A percentile compares a stretch with the other conserved stretches of the same genome.
These are phyloP conservation scores for Trididemnum nubilum DNA, from an alignment of 23 tunicate genomes.

Conservation along the genomic window DNA sequence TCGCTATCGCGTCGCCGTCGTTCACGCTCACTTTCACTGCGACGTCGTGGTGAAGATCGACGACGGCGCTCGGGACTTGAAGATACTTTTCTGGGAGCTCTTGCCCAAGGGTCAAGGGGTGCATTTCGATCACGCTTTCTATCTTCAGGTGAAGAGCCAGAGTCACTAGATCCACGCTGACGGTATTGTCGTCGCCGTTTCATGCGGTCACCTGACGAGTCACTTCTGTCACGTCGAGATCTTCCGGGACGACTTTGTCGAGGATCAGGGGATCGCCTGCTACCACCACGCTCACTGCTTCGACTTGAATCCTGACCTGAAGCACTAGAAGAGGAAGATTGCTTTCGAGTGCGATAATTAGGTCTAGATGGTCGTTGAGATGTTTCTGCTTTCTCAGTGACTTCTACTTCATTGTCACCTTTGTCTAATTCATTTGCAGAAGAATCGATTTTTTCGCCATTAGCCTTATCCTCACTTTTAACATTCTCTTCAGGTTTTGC, in stretches of 20 bases:
- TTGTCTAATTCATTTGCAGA: not conserved
- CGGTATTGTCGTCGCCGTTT: not conserved
- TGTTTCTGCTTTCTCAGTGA: not conserved
- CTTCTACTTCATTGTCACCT: conserved; percentile 17
- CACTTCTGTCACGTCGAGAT: conserved; percentile 4
- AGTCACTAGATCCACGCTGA: not conserved
- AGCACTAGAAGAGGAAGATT: conserved; percentile 6
- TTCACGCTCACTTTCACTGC: not conserved
- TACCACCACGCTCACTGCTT: not conserved
- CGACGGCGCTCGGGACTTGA: conserved; percentile 25
- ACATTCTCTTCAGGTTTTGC: not conserved
- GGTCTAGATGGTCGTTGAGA: conserved; percentile 11
- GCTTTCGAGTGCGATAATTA: conserved; percentile 30
- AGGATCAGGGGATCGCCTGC: not conserved
- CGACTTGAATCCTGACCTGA: not conserved
- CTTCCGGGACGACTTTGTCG: not conserved
- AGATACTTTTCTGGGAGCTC: conserved; percentile 47
- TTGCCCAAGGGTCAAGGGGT: conserved; percentile 64
- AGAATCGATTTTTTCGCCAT: not conserved
- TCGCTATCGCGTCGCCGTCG: conserved; percentile 17
- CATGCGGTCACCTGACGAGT: not conserved
- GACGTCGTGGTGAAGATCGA: not conserved
- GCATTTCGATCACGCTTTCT: conserved; percentile 5
- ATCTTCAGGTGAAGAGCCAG: conserved; percentile 11
- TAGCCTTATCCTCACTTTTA: not conserved